Evolutionary conservation across 2,113 vertebrate genomes (phyloP).

Genomic region (Columbina picui): DNA sequence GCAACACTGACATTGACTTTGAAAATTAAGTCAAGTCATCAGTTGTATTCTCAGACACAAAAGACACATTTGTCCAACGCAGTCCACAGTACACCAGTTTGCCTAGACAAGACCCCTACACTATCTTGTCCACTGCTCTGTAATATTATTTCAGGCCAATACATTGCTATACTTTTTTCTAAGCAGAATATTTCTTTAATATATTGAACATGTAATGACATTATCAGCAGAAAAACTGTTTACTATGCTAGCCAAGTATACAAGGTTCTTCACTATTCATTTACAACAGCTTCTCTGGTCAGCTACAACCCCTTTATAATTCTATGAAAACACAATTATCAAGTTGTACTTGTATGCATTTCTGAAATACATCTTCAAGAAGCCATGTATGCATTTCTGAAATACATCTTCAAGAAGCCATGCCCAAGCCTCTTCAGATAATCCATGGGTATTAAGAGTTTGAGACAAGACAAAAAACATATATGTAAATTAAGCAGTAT

Average conservation of each 20-base stretch:
- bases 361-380: background rate
- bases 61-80: background rate
- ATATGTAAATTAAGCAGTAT: background rate
- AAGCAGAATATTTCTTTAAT: background rate
- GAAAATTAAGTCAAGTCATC: background rate
- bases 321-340: background rate
- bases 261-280: background rate
- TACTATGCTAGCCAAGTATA: background rate
- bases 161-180: background rate
- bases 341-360: background rate
- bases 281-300: background rate
- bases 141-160: background rate
- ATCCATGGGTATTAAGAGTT: background rate
- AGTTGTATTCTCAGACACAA: background rate
- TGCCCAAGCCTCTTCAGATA: background rate
- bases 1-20: background rate
- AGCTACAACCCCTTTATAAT: background rate
- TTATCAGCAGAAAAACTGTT: background rate
- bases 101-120: rapidly evolving
- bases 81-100: background rate
- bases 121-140: background rate
- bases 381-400: background rate
- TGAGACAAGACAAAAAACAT: background rate
- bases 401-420: background rate
- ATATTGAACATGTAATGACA: background rate